These are phyloP conservation scores for Macrobrachium nipponense DNA, from an alignment of 1,140 invertebrate species.

Conservation along the genomic window DNA sequence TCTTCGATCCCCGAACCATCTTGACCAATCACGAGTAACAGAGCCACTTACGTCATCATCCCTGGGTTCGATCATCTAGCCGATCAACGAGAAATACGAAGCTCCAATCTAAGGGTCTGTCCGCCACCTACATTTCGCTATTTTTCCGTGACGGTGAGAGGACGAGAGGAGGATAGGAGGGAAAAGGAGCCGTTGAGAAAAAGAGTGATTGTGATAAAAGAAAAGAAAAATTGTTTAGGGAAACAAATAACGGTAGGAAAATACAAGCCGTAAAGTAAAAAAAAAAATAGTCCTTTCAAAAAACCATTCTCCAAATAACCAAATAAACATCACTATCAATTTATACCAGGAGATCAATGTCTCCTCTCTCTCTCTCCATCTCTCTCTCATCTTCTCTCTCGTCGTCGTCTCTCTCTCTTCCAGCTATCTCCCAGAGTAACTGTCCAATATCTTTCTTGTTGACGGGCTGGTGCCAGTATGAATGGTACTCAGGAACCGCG, in stretches of 20 bases:
- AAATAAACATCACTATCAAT: too few species aligned
- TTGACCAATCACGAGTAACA: too few species aligned
- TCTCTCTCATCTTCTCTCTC: neutral
- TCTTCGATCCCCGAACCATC: too few species aligned
- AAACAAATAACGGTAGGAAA: neutral
- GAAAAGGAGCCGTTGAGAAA: too few species aligned
- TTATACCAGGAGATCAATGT: too few species aligned
- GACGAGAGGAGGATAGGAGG: slow-evolving; percentile 14
- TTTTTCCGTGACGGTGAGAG: neutral
- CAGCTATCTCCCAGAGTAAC: too few species aligned
- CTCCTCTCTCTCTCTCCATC: neutral
- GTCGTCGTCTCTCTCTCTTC: neutral
- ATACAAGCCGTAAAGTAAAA: neutral
- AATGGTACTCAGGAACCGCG: too few species aligned
- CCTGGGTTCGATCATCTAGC: neutral
- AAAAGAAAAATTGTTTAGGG: too few species aligned
- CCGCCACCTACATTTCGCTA: neutral
- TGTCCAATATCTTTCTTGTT: too few species aligned
- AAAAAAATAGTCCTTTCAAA: neutral
- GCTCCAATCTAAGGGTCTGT: neutral
- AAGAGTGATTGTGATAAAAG: slow-evolving; percentile 9
- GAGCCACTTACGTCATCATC: too few species aligned
- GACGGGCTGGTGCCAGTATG: too few species aligned
- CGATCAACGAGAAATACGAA: neutral
- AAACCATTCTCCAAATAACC: too few species aligned